A percentile compares a stretch with the other conserved stretches of the same genome.
Conservation (phyloP, 2,888 invertebrate genomes). For the Napeogenes sylphis region DNA sequence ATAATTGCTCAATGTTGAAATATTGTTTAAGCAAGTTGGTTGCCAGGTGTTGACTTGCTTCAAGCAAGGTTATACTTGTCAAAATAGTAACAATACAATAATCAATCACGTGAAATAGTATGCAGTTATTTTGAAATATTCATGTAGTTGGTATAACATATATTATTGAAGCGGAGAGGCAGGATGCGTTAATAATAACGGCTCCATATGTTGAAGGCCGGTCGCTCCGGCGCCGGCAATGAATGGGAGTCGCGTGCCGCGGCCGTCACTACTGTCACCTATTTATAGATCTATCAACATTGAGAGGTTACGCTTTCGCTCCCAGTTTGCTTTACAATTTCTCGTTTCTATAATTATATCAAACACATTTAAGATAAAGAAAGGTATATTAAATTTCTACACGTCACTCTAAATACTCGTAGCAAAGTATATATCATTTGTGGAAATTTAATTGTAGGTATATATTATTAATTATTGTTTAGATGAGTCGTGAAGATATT, state of each 20-base stretch:
- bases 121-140: no score
- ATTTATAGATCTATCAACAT: slow-evolving; percentile 59
- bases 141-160: background rate
- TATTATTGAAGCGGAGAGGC: slow-evolving; percentile 21
- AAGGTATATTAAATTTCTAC: background rate
- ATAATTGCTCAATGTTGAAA: slow-evolving; percentile 40
- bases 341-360: slow-evolving; percentile 9
- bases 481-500: background rate
- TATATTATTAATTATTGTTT: background rate
- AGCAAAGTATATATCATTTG: no score
- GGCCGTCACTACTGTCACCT: slow-evolving; percentile 49
- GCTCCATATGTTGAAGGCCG: slow-evolving; percentile 60
- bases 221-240: slow-evolving; percentile 47
- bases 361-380: background rate
- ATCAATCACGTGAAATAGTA: slow-evolving; percentile 10
- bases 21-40: slow-evolving; percentile 45
- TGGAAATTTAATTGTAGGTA: no score
- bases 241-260: slow-evolving; percentile 63
- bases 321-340: slow-evolving; percentile 13
- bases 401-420: background rate
- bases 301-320: slow-evolving; percentile 34
- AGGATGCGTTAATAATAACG: slow-evolving; percentile 57
- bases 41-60: slow-evolving; percentile 50
- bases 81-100: slow-evolving; percentile 15
- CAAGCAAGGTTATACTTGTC: slow-evolving; percentile 33